Evolutionary conservation across 2,113 vertebrate species (phyloP).

Genomic region (Rhizomys pruinosus): DNA sequence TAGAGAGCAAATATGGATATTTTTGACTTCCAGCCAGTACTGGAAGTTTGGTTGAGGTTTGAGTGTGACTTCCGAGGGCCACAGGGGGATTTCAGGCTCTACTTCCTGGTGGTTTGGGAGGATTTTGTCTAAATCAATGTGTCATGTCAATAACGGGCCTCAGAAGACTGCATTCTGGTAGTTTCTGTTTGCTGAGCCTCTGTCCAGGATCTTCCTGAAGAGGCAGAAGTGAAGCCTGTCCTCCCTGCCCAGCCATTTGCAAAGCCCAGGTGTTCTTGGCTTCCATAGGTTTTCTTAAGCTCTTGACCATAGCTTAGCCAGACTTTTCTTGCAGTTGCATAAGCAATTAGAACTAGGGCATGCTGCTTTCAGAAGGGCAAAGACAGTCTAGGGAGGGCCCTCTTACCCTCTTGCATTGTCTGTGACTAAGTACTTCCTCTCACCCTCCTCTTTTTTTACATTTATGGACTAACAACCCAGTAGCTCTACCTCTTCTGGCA

Average conservation of each 20-base stretch:
- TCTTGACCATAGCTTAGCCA: background rate
- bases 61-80: background rate
- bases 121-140: background rate
- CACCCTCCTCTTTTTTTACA: background rate
- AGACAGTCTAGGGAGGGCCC: background rate
- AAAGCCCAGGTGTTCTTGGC: background rate
- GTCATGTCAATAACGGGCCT: fast-evolving
- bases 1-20: background rate
- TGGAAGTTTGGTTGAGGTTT: background rate
- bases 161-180: background rate
- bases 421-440: constrained; percentile 1
- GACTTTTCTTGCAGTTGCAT: background rate
- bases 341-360: constrained; percentile 1
- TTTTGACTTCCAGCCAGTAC: background rate
- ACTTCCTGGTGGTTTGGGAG: background rate
- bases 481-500: background rate
- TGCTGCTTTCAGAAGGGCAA: constrained; percentile 32
- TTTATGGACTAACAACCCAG: background rate
- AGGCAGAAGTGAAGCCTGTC: background rate
- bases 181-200: background rate
- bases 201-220: background rate
- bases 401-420: constrained; percentile 8
- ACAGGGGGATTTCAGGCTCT: background rate
- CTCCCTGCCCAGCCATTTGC: fast-evolving
- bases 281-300: background rate